A percentile compares a stretch with the other conserved stretches of the same genome.
Evolutionary conservation across 2,113 vertebrate species (phyloP).

Genomic region (Tenebrosternarchus preto): DNA sequence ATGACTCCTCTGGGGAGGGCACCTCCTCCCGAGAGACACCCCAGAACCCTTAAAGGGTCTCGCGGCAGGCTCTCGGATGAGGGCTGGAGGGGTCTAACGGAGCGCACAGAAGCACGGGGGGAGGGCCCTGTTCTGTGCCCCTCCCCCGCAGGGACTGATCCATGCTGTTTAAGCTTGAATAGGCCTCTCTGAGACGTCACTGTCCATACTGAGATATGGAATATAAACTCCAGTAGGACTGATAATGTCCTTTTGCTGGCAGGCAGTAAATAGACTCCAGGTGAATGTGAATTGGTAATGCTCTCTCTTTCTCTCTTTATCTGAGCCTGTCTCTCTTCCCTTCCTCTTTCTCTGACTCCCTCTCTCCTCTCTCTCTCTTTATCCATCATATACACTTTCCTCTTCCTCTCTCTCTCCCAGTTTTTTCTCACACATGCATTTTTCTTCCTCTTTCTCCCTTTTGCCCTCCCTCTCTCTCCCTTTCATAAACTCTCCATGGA

Average conservation of each 20-base stretch:
- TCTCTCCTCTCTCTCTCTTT: conserved; percentile 9
- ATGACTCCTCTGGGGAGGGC: neutral
- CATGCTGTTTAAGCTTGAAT: conserved; percentile 42
- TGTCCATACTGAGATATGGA: conserved; percentile 47
- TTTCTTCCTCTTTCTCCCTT: neutral
- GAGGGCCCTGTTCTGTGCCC: conserved; percentile 16
- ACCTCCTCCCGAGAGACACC: conserved; percentile 15
- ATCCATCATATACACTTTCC: neutral
- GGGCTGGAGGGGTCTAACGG: conserved; percentile 18
- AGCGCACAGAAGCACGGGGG: conserved; percentile 16
- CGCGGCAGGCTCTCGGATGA: conserved; percentile 14
- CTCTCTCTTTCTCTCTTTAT: conserved; percentile 5
- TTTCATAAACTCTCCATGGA: conserved; percentile 12
- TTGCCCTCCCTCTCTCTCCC: neutral
- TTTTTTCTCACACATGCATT: conserved; percentile 13
- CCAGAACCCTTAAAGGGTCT: conserved; percentile 31
- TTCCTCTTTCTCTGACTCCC: neutral
- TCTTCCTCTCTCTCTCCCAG: neutral
- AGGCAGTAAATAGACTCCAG: conserved; percentile 33
- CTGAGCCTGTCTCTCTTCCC: conserved; percentile 5
- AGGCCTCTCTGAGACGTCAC: conserved; percentile 28
- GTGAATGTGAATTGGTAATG: conserved; percentile 31
- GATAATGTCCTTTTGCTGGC: conserved; percentile 31
- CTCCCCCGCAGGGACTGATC: conserved; percentile 33
- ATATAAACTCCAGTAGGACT: conserved; percentile 45